Evolutionary conservation across 1,140 invertebrate species (phyloP).

Genomic region (Zaprionus capensis): DNA sequence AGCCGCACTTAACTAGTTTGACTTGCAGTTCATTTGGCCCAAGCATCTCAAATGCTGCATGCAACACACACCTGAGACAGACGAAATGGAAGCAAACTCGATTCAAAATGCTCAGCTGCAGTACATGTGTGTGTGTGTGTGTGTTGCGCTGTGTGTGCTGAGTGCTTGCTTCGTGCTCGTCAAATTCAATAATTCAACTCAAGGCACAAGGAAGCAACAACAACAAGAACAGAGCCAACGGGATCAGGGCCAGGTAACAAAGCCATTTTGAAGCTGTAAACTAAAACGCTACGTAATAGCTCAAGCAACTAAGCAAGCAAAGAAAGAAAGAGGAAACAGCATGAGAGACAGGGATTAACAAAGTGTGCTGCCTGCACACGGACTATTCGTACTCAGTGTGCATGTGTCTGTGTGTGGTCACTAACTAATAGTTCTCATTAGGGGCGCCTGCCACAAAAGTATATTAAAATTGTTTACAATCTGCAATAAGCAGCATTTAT

Average conservation of each 20-base stretch:
- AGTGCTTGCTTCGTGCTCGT: constrained; percentile 44
- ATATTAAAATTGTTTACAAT: constrained; percentile 14
- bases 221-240: constrained; percentile 10
- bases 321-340: background rate
- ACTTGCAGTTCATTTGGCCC: constrained; percentile 76
- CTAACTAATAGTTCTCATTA: constrained; percentile 9
- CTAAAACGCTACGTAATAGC: constrained; percentile 22
- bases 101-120: constrained; percentile 41
- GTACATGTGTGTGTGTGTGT: constrained; percentile 2
- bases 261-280: constrained; percentile 33
- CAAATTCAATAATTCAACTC: constrained; percentile 55
- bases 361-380: background rate
- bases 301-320: constrained; percentile 10
- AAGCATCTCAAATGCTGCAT: constrained; percentile 57
- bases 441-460: background rate
- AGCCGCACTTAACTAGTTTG: constrained; percentile 72
- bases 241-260: constrained; percentile 38
- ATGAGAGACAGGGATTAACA: background rate
- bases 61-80: constrained; percentile 32
- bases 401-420: background rate
- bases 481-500: constrained; percentile 6
- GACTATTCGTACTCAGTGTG: background rate
- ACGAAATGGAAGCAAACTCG: constrained; percentile 37
- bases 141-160: constrained; percentile 16
- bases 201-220: constrained; percentile 17